Evolutionary conservation across 2,888 invertebrate genomes (phyloP), one percentile per base, ranked within the genome.

Genomic region (Eulithis testata): DNA sequence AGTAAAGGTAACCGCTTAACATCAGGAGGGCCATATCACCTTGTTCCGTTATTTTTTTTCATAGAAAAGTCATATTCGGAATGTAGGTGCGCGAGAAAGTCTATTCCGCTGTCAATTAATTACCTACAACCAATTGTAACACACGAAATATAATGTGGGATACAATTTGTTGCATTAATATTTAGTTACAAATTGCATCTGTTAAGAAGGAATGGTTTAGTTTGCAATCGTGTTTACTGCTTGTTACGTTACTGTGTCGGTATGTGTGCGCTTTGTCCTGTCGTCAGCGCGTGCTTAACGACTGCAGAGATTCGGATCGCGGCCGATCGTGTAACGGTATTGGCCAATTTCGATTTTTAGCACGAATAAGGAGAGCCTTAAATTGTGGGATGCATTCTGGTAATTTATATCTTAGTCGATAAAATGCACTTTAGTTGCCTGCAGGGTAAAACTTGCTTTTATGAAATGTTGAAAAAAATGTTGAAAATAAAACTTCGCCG

Each of bases 211-310:
- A n/a, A n/a, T n/a, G n/a, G n/a, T n/a, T n/a, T n/a, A n/a, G n/a
- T n/a, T n/a, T n/a, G 21, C 21, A 2, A 21, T 21, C 12, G 14
- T 27, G 5, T 9, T 12, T 56, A 66, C 56, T 63, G 63, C 0
- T 40, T 31, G 51, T 12, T 3, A 2, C 9, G 27, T 21, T 47
- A 44, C 52, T 53, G 47, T 47, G 47, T 1, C 40, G 60, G 61
- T 66, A 55, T 68, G 62, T 72, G 69, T 71, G 69, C 63, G 70
- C 77, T 76, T 73, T 75, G 77, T 77, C 71, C 77, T 77, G 77
- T 77, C 77, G 76, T 76, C 77, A 70, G 71, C 72, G 66, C 60
- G 65, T 67, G 75, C 69, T 62, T 72, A 68, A 73, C 70, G 76
- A 68, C 70, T 52, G 47, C 14, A 12, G 21, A 43, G 58, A 40